Percentiles rank a stretch among this genome's conserved stretches.
These are phyloP conservation scores for Micromys minutus DNA, from an alignment of 2,113 vertebrate species.

Conservation along the genomic window DNA sequence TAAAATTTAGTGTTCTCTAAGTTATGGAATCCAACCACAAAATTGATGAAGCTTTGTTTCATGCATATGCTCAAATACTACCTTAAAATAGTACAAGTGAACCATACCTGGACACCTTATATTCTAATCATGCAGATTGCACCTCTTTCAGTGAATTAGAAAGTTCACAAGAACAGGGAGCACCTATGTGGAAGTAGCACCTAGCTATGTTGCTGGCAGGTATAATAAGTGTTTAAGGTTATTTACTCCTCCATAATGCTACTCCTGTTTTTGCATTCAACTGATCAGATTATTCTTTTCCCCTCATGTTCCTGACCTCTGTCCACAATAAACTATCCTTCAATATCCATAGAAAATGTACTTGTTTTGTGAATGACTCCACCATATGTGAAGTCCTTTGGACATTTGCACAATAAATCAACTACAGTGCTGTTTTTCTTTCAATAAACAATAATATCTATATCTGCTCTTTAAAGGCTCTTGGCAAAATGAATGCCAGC, in stretches of 20 bases:
- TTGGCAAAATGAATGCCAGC: background rate
- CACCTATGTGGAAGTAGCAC: background rate
- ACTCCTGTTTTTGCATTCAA: background rate
- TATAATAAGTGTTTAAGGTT: background rate
- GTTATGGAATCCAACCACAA: background rate
- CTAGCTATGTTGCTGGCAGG: background rate
- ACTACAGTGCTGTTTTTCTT: background rate
- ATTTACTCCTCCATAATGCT: background rate
- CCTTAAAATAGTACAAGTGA: background rate
- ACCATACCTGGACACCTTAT: background rate
- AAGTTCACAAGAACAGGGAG: background rate
- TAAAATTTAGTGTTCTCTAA: background rate
- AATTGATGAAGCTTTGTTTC: background rate
- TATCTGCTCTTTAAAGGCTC: background rate
- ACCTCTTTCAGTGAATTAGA: background rate
- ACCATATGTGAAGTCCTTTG: background rate
- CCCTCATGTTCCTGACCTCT: accelerated
- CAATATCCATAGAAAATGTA: background rate
- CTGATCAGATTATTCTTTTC: background rate
- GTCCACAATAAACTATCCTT: background rate
- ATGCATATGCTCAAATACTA: background rate
- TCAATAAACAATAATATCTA: background rate
- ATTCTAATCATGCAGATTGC: background rate
- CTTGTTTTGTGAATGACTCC: background rate
- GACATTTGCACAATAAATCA: background rate